Base-by-base conservation (phyloP, 2,888 invertebrate species). In the Plemyria rubiginata region DNA sequence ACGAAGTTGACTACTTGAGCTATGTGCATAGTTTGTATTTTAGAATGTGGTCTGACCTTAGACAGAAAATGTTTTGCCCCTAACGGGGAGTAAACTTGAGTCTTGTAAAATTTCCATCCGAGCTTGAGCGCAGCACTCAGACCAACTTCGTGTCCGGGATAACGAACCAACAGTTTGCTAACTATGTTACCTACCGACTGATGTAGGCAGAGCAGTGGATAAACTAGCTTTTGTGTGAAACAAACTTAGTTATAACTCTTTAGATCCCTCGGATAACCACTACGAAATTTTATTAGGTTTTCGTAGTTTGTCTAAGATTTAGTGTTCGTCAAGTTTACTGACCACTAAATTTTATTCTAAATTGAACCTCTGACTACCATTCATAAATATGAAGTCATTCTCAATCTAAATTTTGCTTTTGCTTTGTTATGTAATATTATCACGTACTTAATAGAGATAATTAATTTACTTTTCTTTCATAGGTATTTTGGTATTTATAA, bases 121-220 rank as follows among this genome's bases (percentile, higher is more conserved):
- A 32, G 56, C 29, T 56, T 45, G 56, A 48, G 64, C 53, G 41
- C 7, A 53, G 49, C 57, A 58, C 60, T 57, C 60, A 40, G 69
- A 59, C 73, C 60, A 84, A 82, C 71, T 84, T 67, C 65, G 62
- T 72, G 72, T 76, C 71, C 72, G 70, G 62, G 67, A 74, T 82
- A 85, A 84, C 81, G 82, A 85, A 81, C 81, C 82, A 69, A 68
- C 71, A 66, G 66, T 60, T 65, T 69, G 70, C 55, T 65, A 65
- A 67, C 65, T 61, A 66, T 54, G 58, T 70, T 65, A 65, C 56
- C 52, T 54, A 68, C 58, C 58, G 40, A 36, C 55, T 43, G 53
- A n/a, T 60, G 59, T 54, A 62, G 66, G 50, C 62, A 48, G 43
- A 43, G 45, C 38, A 63, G 51, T 60, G 58, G 49, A 43, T 58